Evolutionary conservation across 2,888 invertebrate genomes (phyloP), one percentile per base, ranked within the genome.

Genomic region (Hypercompe scribonia): DNA sequence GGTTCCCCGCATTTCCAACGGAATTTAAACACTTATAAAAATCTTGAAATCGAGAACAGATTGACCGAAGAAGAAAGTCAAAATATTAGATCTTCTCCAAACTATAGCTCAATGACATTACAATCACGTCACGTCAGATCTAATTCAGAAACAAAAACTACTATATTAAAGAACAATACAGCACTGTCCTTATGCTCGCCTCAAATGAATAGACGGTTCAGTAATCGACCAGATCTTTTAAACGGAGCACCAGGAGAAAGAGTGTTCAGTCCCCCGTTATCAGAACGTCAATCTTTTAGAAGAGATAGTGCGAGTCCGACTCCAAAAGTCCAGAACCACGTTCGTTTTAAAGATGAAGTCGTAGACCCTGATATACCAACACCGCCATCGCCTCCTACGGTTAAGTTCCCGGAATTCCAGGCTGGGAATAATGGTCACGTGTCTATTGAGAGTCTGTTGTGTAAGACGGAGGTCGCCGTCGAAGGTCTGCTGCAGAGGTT

Each of bases 381-480:
- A 11, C 95, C 95, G 0, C 96, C 95, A 0, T 94, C 95, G 18
- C 95, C 96, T 4, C 95, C 96, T 0, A 89, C 93, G 24, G 89
- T 93, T 68, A 92, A 92, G 82, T 93, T 94, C 68, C 92, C 94
- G 0, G 94, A 93, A 74, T 88, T 93, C 24, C 88, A 86, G 71
- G 77, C 89, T 0, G 94, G 96, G n/a, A 96, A 96, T 83, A 96
- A 96, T 76, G 96, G 97, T 0, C 96, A 96, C 73, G 94, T 96
- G 24, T 96, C 96, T 46, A 94, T 96, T 75, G 97, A 97, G 87
- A 96, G 96, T 72, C 90, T 97, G 70, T 89, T 97, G 78, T 96
- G 96, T 77, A 97, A 97, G 91, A 97, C 97, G 1, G 97, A 97
- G 86, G 96, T 96, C 66, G 97, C 97, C 3, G 97, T 97, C 91